These are phyloP conservation scores for Coturnix japonica DNA, from an alignment of 2,113 vertebrate genomes.

Conservation along the genomic window DNA sequence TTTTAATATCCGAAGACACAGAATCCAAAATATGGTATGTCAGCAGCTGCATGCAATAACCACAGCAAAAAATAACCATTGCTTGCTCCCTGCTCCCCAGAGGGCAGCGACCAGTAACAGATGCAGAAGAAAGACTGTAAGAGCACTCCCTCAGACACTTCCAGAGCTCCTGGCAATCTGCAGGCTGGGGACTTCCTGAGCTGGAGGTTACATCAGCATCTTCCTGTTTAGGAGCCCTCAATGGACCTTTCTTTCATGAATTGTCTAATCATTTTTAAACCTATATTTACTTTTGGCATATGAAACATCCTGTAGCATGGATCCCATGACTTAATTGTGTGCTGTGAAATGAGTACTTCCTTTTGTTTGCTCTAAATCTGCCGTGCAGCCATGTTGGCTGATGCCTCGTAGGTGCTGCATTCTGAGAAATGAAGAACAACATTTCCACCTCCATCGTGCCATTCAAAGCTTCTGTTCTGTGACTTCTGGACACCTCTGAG, in stretches of 20 bases:
- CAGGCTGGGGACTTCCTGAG: conserved; percentile 60
- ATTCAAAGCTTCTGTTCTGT: neutral
- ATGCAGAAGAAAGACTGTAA: neutral
- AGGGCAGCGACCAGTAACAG: conserved; percentile 45
- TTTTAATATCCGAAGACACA: conserved; percentile 14
- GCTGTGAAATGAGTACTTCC: conserved; percentile 47
- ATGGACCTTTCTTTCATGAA: conserved; percentile 61
- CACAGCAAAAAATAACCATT: neutral
- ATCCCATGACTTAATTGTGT: conserved; percentile 56
- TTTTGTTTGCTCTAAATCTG: conserved; percentile 1
- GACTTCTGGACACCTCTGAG: neutral
- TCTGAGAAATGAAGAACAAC: neutral
- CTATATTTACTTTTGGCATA: conserved; percentile 18
- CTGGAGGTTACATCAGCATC: conserved; percentile 65
- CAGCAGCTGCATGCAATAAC: conserved; percentile 40
- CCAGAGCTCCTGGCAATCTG: conserved; percentile 46
- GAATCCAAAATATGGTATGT: conserved; percentile 14
- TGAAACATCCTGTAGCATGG: conserved; percentile 51
- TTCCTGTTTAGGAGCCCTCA: conserved; percentile 67
- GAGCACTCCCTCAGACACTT: conserved; percentile 6
- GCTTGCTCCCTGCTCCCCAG: conserved; percentile 14
- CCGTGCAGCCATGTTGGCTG: neutral
- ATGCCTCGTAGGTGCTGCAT: neutral
- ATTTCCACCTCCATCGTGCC: neutral
- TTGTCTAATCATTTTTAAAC: conserved; percentile 46